phyloP scores from a whole-genome alignment of 2,888 invertebrate genomes.

The Blastobasis adustella region DNA sequence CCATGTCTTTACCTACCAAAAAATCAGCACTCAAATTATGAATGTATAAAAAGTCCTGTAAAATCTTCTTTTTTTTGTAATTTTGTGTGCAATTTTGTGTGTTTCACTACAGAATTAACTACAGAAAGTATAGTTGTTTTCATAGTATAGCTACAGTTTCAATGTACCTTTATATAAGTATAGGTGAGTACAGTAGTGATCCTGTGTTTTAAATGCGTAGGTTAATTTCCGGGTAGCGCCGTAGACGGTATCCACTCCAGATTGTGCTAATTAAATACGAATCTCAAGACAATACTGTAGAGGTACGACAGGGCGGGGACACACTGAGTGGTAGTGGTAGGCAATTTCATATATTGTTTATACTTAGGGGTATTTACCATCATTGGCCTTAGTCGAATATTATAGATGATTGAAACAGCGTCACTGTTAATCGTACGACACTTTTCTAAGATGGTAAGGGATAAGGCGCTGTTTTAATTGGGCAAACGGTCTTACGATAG shows the following conservation, averaged over 20 bases:
- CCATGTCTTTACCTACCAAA: too few species aligned
- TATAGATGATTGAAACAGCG: not conserved
- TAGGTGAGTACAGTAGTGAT: not conserved
- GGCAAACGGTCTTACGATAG: not conserved
- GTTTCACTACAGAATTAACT: too few species aligned
- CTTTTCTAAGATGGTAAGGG: not conserved
- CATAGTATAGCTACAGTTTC: not conserved
- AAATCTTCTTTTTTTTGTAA: too few species aligned
- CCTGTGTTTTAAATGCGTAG: not conserved
- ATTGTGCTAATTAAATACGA: constrained; percentile 61
- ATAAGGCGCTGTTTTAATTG: not conserved
- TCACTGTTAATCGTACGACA: not conserved
- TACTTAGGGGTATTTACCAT: not conserved
- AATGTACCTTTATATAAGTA: not conserved
- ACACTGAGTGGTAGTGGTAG: not conserved
- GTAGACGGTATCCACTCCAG: constrained; percentile 14
- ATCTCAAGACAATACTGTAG: constrained; percentile 62
- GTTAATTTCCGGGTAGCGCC: not conserved
- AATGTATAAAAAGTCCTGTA: too few species aligned
- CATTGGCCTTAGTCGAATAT: not conserved
- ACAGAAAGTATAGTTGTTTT: not conserved
- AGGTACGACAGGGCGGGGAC: not conserved
- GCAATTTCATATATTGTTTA: not conserved
- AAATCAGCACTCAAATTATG: too few species aligned
- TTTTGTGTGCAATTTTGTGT: too few species aligned